These are phyloP conservation scores for Rhinoraja longicauda DNA, from an alignment of 2,797 vertebrate genomes.

Conservation along the genomic window DNA sequence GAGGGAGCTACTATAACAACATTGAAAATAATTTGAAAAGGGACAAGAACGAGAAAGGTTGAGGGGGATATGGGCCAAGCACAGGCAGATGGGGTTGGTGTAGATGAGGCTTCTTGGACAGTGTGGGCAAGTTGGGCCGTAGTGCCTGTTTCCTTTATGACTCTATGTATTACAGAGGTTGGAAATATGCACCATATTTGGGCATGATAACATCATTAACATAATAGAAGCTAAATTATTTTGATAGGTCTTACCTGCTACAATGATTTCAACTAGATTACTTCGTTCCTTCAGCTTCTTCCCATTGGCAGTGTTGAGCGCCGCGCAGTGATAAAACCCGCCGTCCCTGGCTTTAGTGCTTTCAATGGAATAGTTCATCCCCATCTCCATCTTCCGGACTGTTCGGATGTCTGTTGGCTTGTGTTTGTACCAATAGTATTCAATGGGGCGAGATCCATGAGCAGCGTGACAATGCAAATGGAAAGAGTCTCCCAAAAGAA, in stretches of 20 bases:
- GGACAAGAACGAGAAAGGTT: too few relatives aligned
- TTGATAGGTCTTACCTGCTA: neutral
- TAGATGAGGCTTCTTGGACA: too few relatives aligned
- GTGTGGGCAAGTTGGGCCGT: too few relatives aligned
- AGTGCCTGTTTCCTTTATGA: too few relatives aligned
- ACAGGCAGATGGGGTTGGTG: too few relatives aligned
- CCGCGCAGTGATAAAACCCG: neutral
- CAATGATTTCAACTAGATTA: neutral
- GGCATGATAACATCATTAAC: neutral
- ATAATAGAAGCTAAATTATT: neutral
- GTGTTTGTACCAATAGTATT: constrained; percentile 33
- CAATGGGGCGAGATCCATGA: neutral
- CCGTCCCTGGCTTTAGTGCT: neutral
- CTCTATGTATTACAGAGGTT: too few relatives aligned
- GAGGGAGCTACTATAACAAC: too few relatives aligned
- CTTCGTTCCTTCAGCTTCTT: constrained; percentile 29
- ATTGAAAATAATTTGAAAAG: too few relatives aligned
- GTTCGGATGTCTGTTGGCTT: constrained; percentile 19
- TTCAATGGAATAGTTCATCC: constrained; percentile 6
- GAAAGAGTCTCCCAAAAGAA: neutral
- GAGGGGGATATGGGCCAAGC: too few relatives aligned
- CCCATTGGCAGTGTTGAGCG: neutral
- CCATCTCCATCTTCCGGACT: neutral
- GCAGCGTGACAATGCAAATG: neutral
- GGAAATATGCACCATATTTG: too few relatives aligned